Evolutionary conservation across 2,113 vertebrate genomes (phyloP).

Genomic region (Pycnonotus jocosus): DNA sequence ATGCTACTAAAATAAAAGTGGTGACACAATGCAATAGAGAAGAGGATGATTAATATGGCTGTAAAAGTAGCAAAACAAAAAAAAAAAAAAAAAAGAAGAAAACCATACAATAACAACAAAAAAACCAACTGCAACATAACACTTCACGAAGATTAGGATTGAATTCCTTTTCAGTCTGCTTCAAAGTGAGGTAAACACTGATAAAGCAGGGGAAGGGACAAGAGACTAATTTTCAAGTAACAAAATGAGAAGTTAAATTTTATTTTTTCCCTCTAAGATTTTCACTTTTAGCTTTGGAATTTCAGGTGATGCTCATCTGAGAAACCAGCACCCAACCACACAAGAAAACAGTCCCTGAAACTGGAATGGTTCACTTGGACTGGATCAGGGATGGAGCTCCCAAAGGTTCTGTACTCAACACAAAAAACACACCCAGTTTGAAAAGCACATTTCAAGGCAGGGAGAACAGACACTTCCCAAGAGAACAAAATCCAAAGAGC

Average conservation of each 20-base stretch:
- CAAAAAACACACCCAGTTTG: rapidly evolving
- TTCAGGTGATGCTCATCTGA: background rate
- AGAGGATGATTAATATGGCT: slow-evolving; percentile 54
- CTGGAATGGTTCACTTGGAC: background rate
- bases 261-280: background rate
- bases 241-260: background rate
- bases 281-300: background rate
- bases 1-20: background rate
- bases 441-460: background rate
- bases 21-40: slow-evolving; percentile 40
- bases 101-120: background rate
- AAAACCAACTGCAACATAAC: slow-evolving; percentile 32
- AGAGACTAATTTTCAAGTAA: background rate
- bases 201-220: background rate
- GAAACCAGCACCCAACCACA: background rate
- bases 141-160: slow-evolving; percentile 31
- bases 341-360: background rate
- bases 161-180: slow-evolving; percentile 78
- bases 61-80: slow-evolving; percentile 30
- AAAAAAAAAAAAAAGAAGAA: slow-evolving; percentile 37
- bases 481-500: background rate
- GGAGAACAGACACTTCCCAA: background rate
- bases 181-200: slow-evolving; percentile 32
- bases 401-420: background rate
- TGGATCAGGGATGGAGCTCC: background rate